Evolutionary conservation across 2,888 invertebrate genomes (phyloP), one percentile per base, ranked within the genome.

Genomic region (Pimpla rufipes): DNA sequence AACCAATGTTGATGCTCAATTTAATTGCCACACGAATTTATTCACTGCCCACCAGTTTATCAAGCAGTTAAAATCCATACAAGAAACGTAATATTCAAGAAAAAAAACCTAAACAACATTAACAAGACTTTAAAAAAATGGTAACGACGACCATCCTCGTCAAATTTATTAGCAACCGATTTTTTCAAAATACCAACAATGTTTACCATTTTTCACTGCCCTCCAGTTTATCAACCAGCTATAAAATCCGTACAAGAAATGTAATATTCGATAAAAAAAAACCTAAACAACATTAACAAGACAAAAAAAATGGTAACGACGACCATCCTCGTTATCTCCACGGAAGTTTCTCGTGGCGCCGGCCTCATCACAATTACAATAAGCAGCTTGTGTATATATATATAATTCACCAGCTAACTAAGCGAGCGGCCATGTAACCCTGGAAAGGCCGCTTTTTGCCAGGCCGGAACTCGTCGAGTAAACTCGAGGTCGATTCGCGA

Each of bases 361-460:
- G 23, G 2, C 11, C 23, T 55, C 23, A 55, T 55, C 11, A 55
- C 23, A 11, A 55, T 55, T 55, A 55, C 23, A 8, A 55, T 55
- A 23, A 21, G 23, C 13, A 11, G 18, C 37, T 64, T 40, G n/a
- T 66, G 55, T 37, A 52, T 42, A 75, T 40, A 10, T 66, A 55
- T 37, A 52, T 42, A 75, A 64, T 64, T 47, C 64, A 50, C 35
- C 66, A 64, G 62, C 74, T 70, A 75, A 59, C 64, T 62, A 59
- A 71, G 62, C 79, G 76, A 75, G 71, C 76, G 76, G 76, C 76
- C 5, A 67, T 73, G 83, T 62, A 73, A 80, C 75, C 71, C 45
- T 42, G 73, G 45, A 57, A 82, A 73, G 68, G 73, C 67, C 23
- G 40, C 52, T 67, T 77, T 77, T 78, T 78, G 76, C 76, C 18